These are phyloP conservation scores for Hirtodrosophila cameraria DNA, from an alignment of 2,888 invertebrate genomes.

Conservation along the genomic window DNA sequence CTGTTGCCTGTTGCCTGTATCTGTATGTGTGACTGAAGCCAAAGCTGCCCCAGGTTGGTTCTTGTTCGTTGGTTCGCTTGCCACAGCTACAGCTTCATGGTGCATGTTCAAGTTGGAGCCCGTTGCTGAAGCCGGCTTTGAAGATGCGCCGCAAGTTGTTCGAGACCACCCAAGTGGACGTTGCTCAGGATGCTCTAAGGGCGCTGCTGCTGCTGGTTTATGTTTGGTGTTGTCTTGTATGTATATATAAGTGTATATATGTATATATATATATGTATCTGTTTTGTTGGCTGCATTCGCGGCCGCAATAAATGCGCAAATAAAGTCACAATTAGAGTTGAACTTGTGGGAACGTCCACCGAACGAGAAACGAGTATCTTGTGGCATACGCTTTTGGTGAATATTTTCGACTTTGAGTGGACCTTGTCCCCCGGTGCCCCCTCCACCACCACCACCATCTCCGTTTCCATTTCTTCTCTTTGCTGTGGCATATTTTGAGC, in stretches of 20 bases:
- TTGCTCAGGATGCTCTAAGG: constrained; percentile 58
- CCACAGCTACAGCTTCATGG: constrained; percentile 24
- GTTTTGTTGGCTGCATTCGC: constrained; percentile 38
- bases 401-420: constrained; percentile 52
- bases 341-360: constrained; percentile 73
- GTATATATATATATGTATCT: constrained; percentile 40
- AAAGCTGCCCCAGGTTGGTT: constrained; percentile 50
- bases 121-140: constrained; percentile 70
- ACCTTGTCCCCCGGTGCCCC: not conserved
- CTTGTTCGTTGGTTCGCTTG: constrained; percentile 54
- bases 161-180: constrained; percentile 83
- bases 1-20: too few species aligned
- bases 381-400: constrained; percentile 54
- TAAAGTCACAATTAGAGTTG: constrained; percentile 82
- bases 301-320: constrained; percentile 78
- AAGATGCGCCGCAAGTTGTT: constrained; percentile 83
- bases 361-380: constrained; percentile 43
- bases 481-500: constrained; percentile 63
- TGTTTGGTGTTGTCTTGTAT: too few species aligned
- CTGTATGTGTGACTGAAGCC: constrained; percentile 7
- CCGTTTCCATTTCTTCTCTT: not conserved
- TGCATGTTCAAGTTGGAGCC: constrained; percentile 81
- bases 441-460: too few species aligned
- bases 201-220: constrained; percentile 36
- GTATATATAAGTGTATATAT: not conserved